Conservation (phyloP, 1,140 invertebrate species). For the Drosophila mojavensis region DNA sequence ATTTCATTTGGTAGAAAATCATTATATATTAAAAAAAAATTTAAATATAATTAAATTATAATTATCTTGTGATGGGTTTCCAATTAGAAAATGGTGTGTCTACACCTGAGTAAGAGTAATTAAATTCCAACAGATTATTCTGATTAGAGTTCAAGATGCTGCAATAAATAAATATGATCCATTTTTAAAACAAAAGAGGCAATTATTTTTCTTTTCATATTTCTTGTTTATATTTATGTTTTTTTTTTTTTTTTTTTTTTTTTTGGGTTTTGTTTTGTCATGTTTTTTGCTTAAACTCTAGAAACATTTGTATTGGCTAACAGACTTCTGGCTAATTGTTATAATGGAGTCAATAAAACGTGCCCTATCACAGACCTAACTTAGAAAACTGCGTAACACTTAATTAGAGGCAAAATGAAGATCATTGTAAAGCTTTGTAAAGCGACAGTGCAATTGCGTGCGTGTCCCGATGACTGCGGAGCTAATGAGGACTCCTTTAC, state of each 20-base stretch:
- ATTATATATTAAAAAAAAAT: too few species aligned
- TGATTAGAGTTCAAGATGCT: constrained; percentile 5
- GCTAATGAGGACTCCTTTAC: constrained; percentile 40
- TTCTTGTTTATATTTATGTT: constrained; percentile 34
- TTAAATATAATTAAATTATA: too few species aligned
- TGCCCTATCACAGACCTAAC: constrained; percentile 80
- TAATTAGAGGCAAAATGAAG: constrained; percentile 63
- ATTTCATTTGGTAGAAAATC: too few species aligned
- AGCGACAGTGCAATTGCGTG: constrained; percentile 67
- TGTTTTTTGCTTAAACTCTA: constrained; percentile 53
- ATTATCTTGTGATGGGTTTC: not conserved
- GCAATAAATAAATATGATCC: constrained; percentile 12
- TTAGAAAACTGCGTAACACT: constrained; percentile 71
- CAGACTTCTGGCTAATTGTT: constrained; percentile 67
- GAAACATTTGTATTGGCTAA: constrained; percentile 75
- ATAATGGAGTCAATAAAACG: constrained; percentile 74
- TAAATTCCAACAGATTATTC: constrained; percentile 1
- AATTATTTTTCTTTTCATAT: constrained; percentile 29
- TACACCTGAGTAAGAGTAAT: not conserved
- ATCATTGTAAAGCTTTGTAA: constrained; percentile 80
- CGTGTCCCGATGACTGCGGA: constrained; percentile 43
- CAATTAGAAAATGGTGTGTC: not conserved
- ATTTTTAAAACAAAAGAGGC: constrained; percentile 31
- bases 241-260: constrained; percentile 37
- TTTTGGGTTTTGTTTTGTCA: constrained; percentile 34